These are phyloP conservation scores for Myotis yumanensis DNA, from an alignment of 2,113 vertebrate species.

Conservation along the genomic window DNA sequence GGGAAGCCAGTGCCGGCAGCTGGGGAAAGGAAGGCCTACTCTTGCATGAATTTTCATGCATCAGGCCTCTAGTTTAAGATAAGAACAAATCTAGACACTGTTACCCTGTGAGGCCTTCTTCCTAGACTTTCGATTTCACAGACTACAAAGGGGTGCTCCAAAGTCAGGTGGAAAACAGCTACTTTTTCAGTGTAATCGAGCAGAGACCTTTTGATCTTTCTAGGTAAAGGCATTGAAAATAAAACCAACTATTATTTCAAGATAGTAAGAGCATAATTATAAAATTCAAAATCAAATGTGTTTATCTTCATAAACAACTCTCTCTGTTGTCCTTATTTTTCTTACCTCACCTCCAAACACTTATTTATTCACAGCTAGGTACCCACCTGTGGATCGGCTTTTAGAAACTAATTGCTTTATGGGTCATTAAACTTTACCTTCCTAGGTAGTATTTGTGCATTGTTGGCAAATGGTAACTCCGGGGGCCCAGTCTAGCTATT, in stretches of 20 bases:
- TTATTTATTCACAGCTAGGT: constrained; percentile 1
- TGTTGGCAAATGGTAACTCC: background rate
- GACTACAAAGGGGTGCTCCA: background rate
- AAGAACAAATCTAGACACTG: background rate
- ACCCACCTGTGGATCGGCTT: background rate
- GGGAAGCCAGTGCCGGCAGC: too few species aligned
- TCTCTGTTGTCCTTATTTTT: constrained; percentile 22
- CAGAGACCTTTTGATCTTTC: constrained; percentile 10
- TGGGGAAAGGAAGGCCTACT: too few species aligned
- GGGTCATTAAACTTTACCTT: constrained; percentile 16
- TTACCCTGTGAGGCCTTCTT: background rate
- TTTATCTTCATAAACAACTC: background rate
- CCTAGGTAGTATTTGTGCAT: background rate
- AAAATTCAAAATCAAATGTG: constrained; percentile 13
- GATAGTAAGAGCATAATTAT: background rate
- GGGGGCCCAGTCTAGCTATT: background rate
- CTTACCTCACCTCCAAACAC: background rate
- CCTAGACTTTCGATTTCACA: background rate
- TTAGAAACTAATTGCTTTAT: constrained; percentile 31
- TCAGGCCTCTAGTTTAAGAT: background rate
- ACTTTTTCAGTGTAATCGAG: background rate
- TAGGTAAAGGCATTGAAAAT: background rate
- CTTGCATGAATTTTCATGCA: too few species aligned
- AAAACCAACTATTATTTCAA: constrained; percentile 19
- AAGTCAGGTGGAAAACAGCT: background rate